Evolutionary conservation across 2,888 invertebrate species (phyloP).

Genomic region (Keiferia lycopersicella): DNA sequence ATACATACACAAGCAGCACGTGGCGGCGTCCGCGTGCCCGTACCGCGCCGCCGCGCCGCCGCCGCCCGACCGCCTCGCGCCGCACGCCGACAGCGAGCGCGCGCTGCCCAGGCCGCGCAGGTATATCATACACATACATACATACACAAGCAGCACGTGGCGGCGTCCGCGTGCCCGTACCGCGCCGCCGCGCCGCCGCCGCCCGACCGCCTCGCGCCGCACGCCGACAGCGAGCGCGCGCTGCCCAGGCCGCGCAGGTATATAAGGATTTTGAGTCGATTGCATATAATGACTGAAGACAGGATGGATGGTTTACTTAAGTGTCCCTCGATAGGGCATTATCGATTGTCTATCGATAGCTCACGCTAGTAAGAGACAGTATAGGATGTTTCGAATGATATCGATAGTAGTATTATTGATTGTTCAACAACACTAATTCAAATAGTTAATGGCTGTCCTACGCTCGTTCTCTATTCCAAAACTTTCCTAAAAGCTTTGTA

Average conservation of each 20-base stretch:
- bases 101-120: constrained; percentile 29
- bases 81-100: constrained; percentile 26
- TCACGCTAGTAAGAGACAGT: too few relatives aligned
- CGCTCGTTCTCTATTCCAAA: too few relatives aligned
- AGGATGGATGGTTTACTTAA: too few relatives aligned
- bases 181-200: constrained; percentile 56
- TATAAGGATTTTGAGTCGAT: too few relatives aligned
- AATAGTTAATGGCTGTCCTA: too few relatives aligned
- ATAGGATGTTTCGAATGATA: too few relatives aligned
- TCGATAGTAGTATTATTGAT: too few relatives aligned
- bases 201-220: constrained; percentile 48
- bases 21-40: constrained; percentile 87
- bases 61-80: constrained; percentile 50
- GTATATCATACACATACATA: constrained; percentile 24
- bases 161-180: constrained; percentile 89
- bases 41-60: constrained; percentile 75
- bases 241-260: constrained; percentile 32
- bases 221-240: constrained; percentile 21
- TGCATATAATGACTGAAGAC: too few relatives aligned
- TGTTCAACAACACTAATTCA: too few relatives aligned
- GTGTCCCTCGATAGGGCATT: too few relatives aligned
- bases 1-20: constrained; percentile 82
- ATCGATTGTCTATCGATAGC: too few relatives aligned
- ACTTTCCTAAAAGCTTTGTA: too few relatives aligned
- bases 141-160: constrained; percentile 83